Evolutionary conservation across 1,140 invertebrate species (phyloP).

Genomic region (Bombus picipes): DNA sequence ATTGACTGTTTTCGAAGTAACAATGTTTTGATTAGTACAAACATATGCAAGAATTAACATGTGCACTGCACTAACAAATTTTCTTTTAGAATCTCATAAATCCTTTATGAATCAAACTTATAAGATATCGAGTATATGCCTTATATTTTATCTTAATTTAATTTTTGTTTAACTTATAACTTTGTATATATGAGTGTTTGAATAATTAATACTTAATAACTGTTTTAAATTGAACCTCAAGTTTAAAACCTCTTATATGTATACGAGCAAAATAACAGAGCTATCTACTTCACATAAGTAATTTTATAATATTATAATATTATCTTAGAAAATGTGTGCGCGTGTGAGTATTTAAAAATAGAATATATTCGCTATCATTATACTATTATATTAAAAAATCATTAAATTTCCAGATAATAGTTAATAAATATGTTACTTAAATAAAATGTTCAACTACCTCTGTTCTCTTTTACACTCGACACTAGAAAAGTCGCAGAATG

Average conservation of each 20-base stretch:
- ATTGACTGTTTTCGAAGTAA: no score
- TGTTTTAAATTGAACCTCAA: not conserved
- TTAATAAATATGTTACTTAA: not conserved
- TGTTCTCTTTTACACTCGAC: conserved; percentile 69
- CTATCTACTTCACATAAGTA: no score
- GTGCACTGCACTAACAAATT: not conserved
- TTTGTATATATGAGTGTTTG: no score
- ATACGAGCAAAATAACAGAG: no score
- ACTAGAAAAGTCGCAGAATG: conserved; percentile 48
- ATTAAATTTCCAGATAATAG: not conserved
- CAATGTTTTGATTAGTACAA: no score
- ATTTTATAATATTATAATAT: not conserved
- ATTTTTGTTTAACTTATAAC: no score
- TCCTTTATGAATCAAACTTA: not conserved
- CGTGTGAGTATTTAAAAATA: not conserved
- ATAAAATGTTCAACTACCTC: conserved; percentile 44
- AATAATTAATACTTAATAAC: no score
- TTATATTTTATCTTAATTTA: no score
- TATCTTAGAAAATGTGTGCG: not conserved
- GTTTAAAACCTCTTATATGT: not conserved
- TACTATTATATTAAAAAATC: not conserved
- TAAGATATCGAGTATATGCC: no score
- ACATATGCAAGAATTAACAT: no score
- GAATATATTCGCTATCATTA: not conserved
- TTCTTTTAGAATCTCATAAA: not conserved